Evolutionary conservation across 1,140 invertebrate species (phyloP).

Genomic region (Drosophila subpulchrella): DNA sequence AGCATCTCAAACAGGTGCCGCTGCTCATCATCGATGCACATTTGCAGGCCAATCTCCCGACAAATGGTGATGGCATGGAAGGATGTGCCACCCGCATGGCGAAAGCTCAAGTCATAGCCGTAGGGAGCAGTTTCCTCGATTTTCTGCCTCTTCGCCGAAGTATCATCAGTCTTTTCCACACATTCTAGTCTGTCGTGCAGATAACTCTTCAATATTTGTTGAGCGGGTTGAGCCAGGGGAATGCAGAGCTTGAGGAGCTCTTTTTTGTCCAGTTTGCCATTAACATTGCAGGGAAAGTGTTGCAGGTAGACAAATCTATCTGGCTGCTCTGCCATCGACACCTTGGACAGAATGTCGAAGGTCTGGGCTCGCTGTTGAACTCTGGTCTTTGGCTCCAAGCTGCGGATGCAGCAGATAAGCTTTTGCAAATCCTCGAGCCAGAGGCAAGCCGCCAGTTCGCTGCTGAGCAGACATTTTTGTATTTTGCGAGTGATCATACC

Average conservation of each 20-base stretch:
- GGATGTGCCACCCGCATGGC: conserved; percentile 71
- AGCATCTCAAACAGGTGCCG: conserved; percentile 58
- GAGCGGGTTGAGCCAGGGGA: conserved; percentile 48
- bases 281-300: conserved; percentile 85
- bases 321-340: conserved; percentile 76
- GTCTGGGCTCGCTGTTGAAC: conserved; percentile 64
- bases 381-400: conserved; percentile 46
- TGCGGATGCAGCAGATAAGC: conserved; percentile 67
- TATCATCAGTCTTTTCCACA: conserved; percentile 31
- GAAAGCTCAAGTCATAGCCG: conserved; percentile 55
- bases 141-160: conserved; percentile 27
- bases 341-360: conserved; percentile 61
- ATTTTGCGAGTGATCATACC: conserved; percentile 70
- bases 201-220: conserved; percentile 65
- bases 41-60: conserved; percentile 61
- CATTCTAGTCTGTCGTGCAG: conserved; percentile 64
- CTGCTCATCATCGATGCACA: conserved; percentile 60
- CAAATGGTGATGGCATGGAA: conserved; percentile 75
- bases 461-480: conserved; percentile 50
- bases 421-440: conserved; percentile 62
- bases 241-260: conserved; percentile 57
- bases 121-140: conserved; percentile 18
- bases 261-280: conserved; percentile 85
- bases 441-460: conserved; percentile 50
- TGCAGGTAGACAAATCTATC: conserved; percentile 80